Evolutionary conservation across 2,888 invertebrate species (phyloP).

Genomic region (Boloria euphrosyne): DNA sequence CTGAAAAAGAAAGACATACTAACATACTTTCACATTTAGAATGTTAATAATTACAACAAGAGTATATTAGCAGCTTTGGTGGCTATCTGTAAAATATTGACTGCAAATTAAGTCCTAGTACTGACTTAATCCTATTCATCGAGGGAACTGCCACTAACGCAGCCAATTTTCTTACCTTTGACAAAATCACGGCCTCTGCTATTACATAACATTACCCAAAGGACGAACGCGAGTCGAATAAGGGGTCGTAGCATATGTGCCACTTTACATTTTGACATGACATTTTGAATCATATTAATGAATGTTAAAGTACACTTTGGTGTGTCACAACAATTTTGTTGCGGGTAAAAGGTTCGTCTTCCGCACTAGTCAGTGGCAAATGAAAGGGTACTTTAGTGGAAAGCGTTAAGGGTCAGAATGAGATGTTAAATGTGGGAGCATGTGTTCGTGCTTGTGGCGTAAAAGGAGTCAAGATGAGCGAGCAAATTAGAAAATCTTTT

Average conservation of each 20-base stretch:
- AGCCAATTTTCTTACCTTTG: constrained; percentile 82
- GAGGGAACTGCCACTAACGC: constrained; percentile 73
- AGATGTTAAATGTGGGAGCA: constrained; percentile 56
- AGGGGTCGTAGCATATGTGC: constrained; percentile 54
- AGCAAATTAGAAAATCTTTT: constrained; percentile 82
- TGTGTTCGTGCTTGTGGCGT: constrained; percentile 61
- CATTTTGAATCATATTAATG: constrained; percentile 66
- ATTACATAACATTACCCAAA: constrained; percentile 81
- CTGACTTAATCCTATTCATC: constrained; percentile 65
- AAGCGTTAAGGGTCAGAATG: constrained; percentile 65
- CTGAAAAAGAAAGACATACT: no score
- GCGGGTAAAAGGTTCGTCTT: constrained; percentile 31
- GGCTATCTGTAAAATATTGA: constrained; percentile 40
- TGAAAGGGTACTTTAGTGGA: constrained; percentile 54
- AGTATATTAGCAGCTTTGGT: constrained; percentile 9
- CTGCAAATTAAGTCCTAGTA: constrained; percentile 12
- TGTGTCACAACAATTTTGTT: constrained; percentile 40
- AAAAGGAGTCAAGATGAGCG: constrained; percentile 63
- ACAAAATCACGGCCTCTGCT: constrained; percentile 77
- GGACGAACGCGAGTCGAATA: constrained; percentile 76
- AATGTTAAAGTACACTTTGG: constrained; percentile 66
- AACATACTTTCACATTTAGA: neutral
- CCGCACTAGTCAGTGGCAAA: constrained; percentile 1
- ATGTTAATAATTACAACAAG: neutral
- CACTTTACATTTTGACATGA: constrained; percentile 46